Conservation (phyloP, 2,888 invertebrate species). For the Plagodis pulveraria region DNA sequence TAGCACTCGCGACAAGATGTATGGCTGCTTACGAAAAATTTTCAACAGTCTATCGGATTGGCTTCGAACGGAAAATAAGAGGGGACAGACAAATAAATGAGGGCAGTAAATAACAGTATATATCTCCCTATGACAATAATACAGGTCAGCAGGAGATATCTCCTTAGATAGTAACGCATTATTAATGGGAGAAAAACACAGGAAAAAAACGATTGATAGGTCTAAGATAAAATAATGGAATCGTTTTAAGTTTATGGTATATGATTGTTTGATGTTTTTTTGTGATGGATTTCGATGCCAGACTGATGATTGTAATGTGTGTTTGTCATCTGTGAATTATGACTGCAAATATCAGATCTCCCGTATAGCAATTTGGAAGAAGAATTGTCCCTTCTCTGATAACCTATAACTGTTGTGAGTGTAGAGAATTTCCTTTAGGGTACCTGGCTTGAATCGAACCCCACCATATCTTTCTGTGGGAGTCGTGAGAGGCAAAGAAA, state of each 20-base stretch:
- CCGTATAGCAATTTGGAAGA: slow-evolving; percentile 7
- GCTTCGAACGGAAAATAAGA: slow-evolving; percentile 84
- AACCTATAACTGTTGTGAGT: no score
- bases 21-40: slow-evolving; percentile 85
- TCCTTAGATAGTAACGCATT: slow-evolving; percentile 75
- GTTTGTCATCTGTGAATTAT: slow-evolving; percentile 14
- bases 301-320: slow-evolving; percentile 6
- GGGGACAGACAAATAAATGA: slow-evolving; percentile 83
- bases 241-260: slow-evolving; percentile 58
- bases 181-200: slow-evolving; percentile 82
- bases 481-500: no score
- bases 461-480: no score
- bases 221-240: slow-evolving; percentile 67
- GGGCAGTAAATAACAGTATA: slow-evolving; percentile 81
- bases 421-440: no score
- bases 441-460: no score
- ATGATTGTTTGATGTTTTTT: slow-evolving; percentile 34
- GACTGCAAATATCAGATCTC: slow-evolving; percentile 10
- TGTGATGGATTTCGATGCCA: slow-evolving; percentile 8
- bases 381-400: no score
- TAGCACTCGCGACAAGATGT: slow-evolving; percentile 83
- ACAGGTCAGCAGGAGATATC: slow-evolving; percentile 84
- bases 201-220: slow-evolving; percentile 74
- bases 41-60: slow-evolving; percentile 84
- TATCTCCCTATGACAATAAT: slow-evolving; percentile 83